phyloP scores from a whole-genome alignment of 2,797 vertebrate species.

The Numenius phaeopus region DNA sequence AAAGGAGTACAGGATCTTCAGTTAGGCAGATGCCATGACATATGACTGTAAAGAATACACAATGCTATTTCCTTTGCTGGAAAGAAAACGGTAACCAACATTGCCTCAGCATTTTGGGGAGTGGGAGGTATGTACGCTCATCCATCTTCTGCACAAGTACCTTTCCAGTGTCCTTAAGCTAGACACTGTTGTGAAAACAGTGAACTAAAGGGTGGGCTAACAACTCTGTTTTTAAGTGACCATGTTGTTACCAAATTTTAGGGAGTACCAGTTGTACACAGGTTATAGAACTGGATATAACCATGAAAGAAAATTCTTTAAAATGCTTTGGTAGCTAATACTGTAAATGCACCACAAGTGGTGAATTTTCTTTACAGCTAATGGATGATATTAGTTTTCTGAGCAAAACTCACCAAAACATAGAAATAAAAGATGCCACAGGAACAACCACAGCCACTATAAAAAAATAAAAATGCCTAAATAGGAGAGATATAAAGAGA shows the following conservation, averaged over 20 bases:
- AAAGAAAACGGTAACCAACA: neutral
- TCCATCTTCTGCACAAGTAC: neutral
- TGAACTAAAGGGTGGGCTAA: neutral
- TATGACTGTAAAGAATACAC: neutral
- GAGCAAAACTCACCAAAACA: neutral
- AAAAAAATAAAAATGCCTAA: neutral
- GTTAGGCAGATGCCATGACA: neutral
- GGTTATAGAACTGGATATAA: neutral
- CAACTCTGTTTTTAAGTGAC: neutral
- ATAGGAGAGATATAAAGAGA: neutral
- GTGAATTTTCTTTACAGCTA: neutral
- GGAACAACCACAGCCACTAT: neutral
- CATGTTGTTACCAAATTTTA: neutral
- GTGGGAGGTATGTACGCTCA: neutral
- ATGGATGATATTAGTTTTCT: neutral
- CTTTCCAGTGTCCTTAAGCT: neutral
- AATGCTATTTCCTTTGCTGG: neutral
- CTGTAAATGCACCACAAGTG: neutral
- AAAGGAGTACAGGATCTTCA: neutral
- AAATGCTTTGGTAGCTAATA: neutral
- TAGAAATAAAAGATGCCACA: neutral
- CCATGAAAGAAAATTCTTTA: neutral
- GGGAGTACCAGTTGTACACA: neutral
- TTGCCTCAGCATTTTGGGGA: neutral
- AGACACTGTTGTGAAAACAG: neutral